These are phyloP conservation scores for Lineus longissimus DNA, from an alignment of 1,140 invertebrate species.

Conservation along the genomic window DNA sequence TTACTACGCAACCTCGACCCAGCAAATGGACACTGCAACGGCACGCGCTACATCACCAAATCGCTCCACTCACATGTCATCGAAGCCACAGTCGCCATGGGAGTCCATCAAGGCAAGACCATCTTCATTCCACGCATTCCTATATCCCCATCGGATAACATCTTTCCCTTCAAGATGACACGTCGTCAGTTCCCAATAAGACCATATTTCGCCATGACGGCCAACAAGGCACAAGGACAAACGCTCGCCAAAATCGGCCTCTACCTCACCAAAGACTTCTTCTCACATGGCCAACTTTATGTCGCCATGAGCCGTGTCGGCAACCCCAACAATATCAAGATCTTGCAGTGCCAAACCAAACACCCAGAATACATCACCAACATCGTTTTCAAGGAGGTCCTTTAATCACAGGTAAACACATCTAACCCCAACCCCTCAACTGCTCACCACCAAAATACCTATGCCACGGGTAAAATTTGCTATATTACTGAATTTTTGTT, in stretches of 20 bases:
- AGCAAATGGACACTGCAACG: slow-evolving; percentile 42
- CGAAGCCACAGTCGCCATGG: slow-evolving; percentile 19
- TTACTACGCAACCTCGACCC: slow-evolving; percentile 49
- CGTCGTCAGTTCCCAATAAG: slow-evolving; percentile 57
- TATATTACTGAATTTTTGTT: too few species aligned
- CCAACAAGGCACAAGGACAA: slow-evolving; percentile 61
- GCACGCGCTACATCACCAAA: slow-evolving; percentile 41
- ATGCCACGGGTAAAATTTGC: too few species aligned
- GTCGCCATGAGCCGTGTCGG: too few species aligned
- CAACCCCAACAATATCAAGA: too few species aligned
- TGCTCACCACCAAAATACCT: too few species aligned
- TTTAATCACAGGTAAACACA: too few species aligned
- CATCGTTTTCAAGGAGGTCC: too few species aligned
- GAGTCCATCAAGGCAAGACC: slow-evolving; percentile 9
- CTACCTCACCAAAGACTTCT: slow-evolving; percentile 21
- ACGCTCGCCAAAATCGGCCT: slow-evolving; percentile 34
- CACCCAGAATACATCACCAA: too few species aligned
- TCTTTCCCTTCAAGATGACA: slow-evolving; percentile 48
- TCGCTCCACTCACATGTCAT: slow-evolving; percentile 23
- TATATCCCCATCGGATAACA: slow-evolving; percentile 22
- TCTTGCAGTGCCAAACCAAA: too few species aligned
- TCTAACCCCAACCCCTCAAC: too few species aligned
- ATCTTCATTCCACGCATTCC: slow-evolving; percentile 28
- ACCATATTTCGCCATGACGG: slow-evolving; percentile 57
- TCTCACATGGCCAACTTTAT: slow-evolving; percentile 40